Evolutionary conservation across 2,888 invertebrate species (phyloP).

Genomic region (Mesoligia furuncula): DNA sequence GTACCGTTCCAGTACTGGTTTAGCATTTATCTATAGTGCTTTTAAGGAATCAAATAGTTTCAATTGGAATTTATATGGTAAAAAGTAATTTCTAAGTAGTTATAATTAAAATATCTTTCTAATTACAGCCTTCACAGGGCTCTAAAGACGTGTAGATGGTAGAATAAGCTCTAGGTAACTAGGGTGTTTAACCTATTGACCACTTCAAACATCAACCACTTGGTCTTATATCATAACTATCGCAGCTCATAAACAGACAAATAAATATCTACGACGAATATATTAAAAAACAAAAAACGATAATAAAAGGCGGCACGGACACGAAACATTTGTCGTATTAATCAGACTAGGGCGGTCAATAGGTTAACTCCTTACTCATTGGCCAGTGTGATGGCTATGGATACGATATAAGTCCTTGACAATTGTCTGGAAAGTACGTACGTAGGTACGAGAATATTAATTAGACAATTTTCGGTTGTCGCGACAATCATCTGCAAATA

Average conservation of each 20-base stretch:
- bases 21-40: background rate
- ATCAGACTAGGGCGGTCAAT: background rate
- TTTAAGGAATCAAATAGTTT: background rate
- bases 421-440: background rate
- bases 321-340: background rate
- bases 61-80: background rate
- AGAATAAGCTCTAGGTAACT: background rate
- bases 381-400: too few species aligned
- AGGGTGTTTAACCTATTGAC: background rate
- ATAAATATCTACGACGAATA: background rate
- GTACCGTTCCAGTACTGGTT: background rate
- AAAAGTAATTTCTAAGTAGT: background rate
- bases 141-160: background rate
- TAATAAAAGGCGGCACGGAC: too few species aligned
- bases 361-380: background rate
- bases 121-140: background rate
- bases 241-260: background rate
- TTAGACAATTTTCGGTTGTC: background rate
- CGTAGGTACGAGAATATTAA: background rate
- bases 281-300: background rate
- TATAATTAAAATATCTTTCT: background rate
- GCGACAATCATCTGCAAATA: background rate
- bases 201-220: background rate
- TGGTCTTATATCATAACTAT: background rate
- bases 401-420: background rate